A percentile compares a stretch with the other conserved stretches of the same genome.
Conservation (phyloP, 2,113 vertebrate species). For the Dendrocopos noguchii region DNA sequence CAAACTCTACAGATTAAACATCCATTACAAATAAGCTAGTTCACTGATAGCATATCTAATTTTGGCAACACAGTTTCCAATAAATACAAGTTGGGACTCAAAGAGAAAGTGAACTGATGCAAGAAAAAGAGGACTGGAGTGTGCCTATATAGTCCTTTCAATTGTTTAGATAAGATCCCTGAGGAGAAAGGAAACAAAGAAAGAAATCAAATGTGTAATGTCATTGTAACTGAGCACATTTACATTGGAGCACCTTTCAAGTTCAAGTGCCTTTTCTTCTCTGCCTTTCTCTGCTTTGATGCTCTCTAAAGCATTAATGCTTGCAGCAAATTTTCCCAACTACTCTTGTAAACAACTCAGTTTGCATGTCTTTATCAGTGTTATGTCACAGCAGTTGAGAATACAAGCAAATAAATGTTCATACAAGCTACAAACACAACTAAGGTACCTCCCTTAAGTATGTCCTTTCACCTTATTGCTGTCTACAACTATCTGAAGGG, state of each 20-base stretch:
- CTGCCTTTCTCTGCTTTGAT: background rate
- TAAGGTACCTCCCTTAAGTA: background rate
- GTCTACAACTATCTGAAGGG: too few relatives aligned
- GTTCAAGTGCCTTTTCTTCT: background rate
- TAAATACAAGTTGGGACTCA: background rate
- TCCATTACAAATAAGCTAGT: background rate
- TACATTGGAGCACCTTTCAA: background rate
- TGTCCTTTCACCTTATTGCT: background rate
- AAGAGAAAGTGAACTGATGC: background rate
- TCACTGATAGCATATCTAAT: background rate
- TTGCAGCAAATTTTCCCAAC: background rate
- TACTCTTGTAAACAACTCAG: background rate
- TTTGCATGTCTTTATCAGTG: background rate
- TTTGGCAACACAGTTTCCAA: background rate
- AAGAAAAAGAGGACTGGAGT: background rate
- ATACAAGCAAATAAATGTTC: background rate
- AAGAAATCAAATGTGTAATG: background rate
- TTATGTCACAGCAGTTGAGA: background rate
- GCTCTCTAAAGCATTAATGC: background rate
- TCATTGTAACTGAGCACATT: background rate
- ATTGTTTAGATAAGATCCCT: background rate
- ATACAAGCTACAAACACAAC: background rate
- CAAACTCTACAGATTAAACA: background rate
- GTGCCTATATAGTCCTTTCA: background rate
- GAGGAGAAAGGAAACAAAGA: background rate